Evolutionary conservation across 2,888 invertebrate genomes (phyloP).

Genomic region (Drosophila multiciliata): DNA sequence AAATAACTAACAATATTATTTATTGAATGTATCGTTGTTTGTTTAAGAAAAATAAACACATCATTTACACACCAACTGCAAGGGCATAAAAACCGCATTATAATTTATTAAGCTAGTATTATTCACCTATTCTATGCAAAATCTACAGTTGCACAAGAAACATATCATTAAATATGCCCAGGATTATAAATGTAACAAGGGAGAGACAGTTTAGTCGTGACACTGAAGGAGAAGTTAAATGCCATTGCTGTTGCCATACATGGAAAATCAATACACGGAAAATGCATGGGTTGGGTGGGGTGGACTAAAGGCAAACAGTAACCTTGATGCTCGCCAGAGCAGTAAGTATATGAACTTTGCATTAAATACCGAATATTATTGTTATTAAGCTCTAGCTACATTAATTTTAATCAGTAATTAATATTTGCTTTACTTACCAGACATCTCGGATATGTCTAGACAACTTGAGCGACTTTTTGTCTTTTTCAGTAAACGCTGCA

Average conservation of each 20-base stretch:
- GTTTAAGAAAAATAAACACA: not conserved
- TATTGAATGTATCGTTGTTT: not conserved
- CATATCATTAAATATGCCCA: not conserved
- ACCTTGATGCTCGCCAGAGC: constrained; percentile 14
- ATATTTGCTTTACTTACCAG: constrained; percentile 59
- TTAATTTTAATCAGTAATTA: not conserved
- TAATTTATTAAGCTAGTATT: not conserved
- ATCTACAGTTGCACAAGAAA: not conserved
- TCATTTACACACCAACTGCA: not conserved
- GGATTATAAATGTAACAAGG: not conserved
- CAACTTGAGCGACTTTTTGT: constrained; percentile 83
- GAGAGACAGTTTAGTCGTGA: constrained; percentile 16
- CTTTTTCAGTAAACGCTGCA: constrained; percentile 61
- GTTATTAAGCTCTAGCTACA: not conserved
- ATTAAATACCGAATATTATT: not conserved
- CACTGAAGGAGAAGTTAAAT: constrained; percentile 23
- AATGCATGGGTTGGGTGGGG: constrained; percentile 1
- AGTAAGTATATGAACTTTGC: not conserved
- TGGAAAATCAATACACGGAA: constrained; percentile 49
- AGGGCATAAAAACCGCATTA: not conserved
- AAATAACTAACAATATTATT: not conserved
- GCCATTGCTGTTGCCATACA: constrained; percentile 10
- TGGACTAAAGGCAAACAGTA: not conserved
- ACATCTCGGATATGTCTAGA: constrained; percentile 80
- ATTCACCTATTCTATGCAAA: not conserved